A percentile compares a stretch with the other conserved stretches of the same genome.
These are phyloP conservation scores for Trissolcus brochymenae DNA, from an alignment of 2,888 invertebrate genomes.

Conservation along the genomic window DNA sequence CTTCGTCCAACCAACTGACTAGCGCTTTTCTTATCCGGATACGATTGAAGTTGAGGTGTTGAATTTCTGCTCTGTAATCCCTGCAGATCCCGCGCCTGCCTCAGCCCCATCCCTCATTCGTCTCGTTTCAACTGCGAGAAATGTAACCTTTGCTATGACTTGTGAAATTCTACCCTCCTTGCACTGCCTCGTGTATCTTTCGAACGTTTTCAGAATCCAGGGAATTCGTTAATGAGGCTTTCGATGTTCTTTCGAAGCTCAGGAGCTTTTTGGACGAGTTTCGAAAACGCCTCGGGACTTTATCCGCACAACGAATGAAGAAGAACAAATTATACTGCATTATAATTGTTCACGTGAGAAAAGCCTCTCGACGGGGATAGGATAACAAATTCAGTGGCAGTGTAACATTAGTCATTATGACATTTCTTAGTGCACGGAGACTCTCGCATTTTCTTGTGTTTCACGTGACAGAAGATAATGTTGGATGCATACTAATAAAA, in stretches of 20 bases:
- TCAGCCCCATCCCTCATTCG: slow-evolving; percentile 5
- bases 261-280: slow-evolving; percentile 19
- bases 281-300: slow-evolving; percentile 41
- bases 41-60: slow-evolving; percentile 54
- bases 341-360: slow-evolving; percentile 56
- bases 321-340: slow-evolving; percentile 49
- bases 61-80: slow-evolving; percentile 55
- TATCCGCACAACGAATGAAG: slow-evolving; percentile 50
- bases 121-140: slow-evolving; percentile 32
- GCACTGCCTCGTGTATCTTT: slow-evolving; percentile 46
- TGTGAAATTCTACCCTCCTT: slow-evolving; percentile 54
- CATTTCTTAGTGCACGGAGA: slow-evolving; percentile 23
- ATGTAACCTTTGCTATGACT: slow-evolving; percentile 55
- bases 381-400: slow-evolving; percentile 38
- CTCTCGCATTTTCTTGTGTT: neutral
- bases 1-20: slow-evolving; percentile 36
- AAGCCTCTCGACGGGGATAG: slow-evolving; percentile 18
- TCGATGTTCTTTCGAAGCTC: slow-evolving; percentile 58
- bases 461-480: neutral
- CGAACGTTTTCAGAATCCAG: slow-evolving; percentile 54
- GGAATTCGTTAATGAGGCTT: slow-evolving; percentile 59
- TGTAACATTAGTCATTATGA: slow-evolving; percentile 44
- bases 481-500: no score
- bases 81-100: slow-evolving; percentile 36
- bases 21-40: slow-evolving; percentile 50